Evolutionary conservation across 2,888 invertebrate genomes (phyloP).

Genomic region (Drosophila infuscata): DNA sequence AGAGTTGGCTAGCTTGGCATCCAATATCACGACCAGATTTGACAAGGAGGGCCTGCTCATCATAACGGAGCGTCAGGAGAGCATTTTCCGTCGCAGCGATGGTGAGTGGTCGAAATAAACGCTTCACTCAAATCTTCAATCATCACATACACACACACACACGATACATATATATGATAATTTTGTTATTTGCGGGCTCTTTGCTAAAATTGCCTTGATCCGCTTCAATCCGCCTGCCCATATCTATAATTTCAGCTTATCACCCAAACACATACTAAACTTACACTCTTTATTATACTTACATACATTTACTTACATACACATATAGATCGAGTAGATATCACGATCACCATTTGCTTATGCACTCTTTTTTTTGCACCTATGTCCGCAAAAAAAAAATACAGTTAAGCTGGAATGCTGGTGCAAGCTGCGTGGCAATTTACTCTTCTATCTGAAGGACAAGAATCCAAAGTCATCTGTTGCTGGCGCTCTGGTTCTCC

Average conservation of each 20-base stretch:
- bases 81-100: constrained; percentile 95
- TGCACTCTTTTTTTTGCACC: constrained; percentile 31
- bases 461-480: constrained; percentile 95
- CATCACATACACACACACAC: constrained; percentile 1
- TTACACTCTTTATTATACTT: neutral
- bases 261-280: constrained; percentile 6
- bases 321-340: constrained; percentile 12
- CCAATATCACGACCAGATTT: constrained; percentile 94
- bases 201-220: neutral
- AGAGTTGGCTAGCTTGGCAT: constrained; percentile 93
- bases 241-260: constrained; percentile 14
- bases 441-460: constrained; percentile 96
- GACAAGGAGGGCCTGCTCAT: constrained; percentile 96
- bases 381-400: constrained; percentile 21
- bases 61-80: constrained; percentile 95
- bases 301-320: neutral
- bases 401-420: constrained; percentile 92
- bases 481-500: constrained; percentile 94
- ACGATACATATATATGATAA: neutral
- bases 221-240: neutral
- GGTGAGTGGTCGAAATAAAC: constrained; percentile 86
- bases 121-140: constrained; percentile 13
- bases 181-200: constrained; percentile 14
- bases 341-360: constrained; percentile 44
- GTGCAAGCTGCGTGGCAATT: constrained; percentile 96